Base-by-base conservation (phyloP, 2,113 vertebrate species). In the Narcine bancroftii region DNA sequence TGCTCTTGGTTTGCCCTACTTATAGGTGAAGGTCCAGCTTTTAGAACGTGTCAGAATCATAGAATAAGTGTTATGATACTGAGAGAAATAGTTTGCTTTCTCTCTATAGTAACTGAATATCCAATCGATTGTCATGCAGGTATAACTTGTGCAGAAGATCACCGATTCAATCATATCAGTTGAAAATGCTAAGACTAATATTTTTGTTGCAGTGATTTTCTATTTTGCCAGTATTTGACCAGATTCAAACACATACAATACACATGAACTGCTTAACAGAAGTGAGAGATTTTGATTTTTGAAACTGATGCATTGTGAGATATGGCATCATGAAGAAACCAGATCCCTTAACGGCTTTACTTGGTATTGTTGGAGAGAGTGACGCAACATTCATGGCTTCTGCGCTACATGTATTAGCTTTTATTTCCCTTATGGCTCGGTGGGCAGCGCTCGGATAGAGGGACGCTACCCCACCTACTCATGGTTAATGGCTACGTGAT, bases 101-200 rank as follows among this genome's bases (percentile, higher is more conserved):
- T 56, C 50, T 56, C 79, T n/a, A n/a, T 56, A 56, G 79, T 56
- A 83, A 79, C 42, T 47, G 24, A 47, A 79, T 21, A 45, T 56
- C 47, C 21, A 69, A 69, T 69, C 66, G 17, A 69, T 69, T 69
- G 66, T 24, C 66, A 69, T 69, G 66, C 66, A 69, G 26, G 66
- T 69, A 69, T 69, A 26, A 69, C 33, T 56, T 56, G 33, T 13
- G 26, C 6, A 83, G 79, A n/a, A 9, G 3, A 81, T 50, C 47
- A 83, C 13, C 6, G 10, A 56, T n/a, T 83, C 47, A 83, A 83
- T 83, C 79, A 83, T 29, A 83, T 33, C 79, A n/a, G 50, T 56
- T 83, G 50, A 53, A 56, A 83, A 56, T 83, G 79, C 50, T 85
- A 60, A 5, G n/a, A 85, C 81, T 85, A 85, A 60, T 85, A 85